Base-by-base conservation (phyloP, 2,797 vertebrate genomes). In the Manis crassicaudata region DNA sequence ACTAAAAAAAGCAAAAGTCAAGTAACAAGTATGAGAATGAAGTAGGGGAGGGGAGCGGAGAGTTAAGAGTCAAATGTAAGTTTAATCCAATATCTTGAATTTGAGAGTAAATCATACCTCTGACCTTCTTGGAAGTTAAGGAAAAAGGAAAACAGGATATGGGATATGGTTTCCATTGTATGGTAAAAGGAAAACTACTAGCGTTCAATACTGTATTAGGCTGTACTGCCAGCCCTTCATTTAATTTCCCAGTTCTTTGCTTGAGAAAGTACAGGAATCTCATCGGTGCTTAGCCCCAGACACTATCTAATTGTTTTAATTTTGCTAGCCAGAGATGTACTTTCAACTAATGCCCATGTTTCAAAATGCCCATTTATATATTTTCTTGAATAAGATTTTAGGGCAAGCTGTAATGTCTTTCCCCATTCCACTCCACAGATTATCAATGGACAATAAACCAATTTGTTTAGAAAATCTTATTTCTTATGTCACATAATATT, bases 401-500 rank as follows among this genome's bases (percentile, higher is more conserved):
- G 88, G 84, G 83, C n/a, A 92, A 94, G 46, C 46, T n/a, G 4
- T 62, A 80, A 70, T 70, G 68, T 82, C 50, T 77, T 89, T 75
- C 9, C n/a, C 7, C 17, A 40, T 83, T 95, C 67, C 35, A 73
- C 37, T 94, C 23, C 16, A 91, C 60, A 94, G 37, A 92, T 40
- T 43, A 46, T 75, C 88, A 75, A 77, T 60, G 65, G 88, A 79
- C 23, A 87, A 88, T 87, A 95, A 92, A 88, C 54, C 40, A 82
- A 94, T 90, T 76, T 96, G 62, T 84, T 79, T 75, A 93, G 85
- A 91, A 94, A 96, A 91, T 89, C 72, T 92, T 85, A 73, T 89
- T 95, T 96, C 67, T 88, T 86, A 1, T 17, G 14, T 79, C 54
- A 58, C 18, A 81, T 82, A 92, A 84, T 90, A 91, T 77, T 58